Base-by-base conservation (phyloP, 2,797 vertebrate species). In the Anguilla obscura region DNA sequence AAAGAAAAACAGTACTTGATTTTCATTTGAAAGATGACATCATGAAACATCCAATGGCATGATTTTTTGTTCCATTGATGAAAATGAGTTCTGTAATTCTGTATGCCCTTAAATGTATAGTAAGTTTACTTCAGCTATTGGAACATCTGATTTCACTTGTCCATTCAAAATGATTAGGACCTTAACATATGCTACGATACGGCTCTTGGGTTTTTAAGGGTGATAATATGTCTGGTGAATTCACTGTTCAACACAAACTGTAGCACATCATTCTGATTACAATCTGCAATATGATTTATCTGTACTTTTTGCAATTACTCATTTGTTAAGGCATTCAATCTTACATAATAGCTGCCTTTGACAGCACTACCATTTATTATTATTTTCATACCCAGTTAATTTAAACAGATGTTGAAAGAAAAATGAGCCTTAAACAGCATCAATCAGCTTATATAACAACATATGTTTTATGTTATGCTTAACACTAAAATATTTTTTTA, bases 371-470 rank as follows among this genome's bases (percentile, higher is more conserved):
- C 0, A 27, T 69, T 27, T 52, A 52, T 52, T 52, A 52, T 52
- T 52, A 74, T 74, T 74, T 33, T 74, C 69, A 74, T 74, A 74
- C 69, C 9, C 30, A 16, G 69, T 74, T 74, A 30, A 74, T 74
- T 74, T 33, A 12, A 74, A 74, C 27, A 74, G 69, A 33, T 74
- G 27, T 36, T 27, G 30, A 33, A 74, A 74, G 69, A 30, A 9
- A 12, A 74, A 74, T 74, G 6, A 74, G 69, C 27, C 69, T 74
- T 33, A 1, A 74, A 14, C 27, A 74, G 30, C 27, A 30, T 74
- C 69, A 74, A 33, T 74, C 69, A 60, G 3, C 21, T 60, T 60
- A 60, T 60, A 24, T 24, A 60, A 24, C 14, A 60, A 52, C 50
- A 52, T 40, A 40, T 40, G 36, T 40, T 40, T 40, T 40, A 40